A percentile compares a stretch with the other conserved stretches of the same genome.
These are phyloP conservation scores for Phalacrocorax pelagicus DNA, from an alignment of 2,113 vertebrate species.

Conservation along the genomic window DNA sequence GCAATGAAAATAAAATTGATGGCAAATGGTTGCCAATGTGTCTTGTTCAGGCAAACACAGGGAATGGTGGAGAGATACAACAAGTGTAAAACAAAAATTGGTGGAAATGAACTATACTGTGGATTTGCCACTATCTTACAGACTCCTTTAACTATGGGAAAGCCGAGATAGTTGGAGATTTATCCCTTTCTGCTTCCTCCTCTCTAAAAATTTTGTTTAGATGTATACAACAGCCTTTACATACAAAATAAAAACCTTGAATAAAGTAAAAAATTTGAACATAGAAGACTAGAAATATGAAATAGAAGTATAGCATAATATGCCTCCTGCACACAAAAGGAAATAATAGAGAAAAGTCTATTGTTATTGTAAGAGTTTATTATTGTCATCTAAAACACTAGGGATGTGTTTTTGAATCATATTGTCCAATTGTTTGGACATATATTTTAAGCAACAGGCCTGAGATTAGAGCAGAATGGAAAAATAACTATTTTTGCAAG, in stretches of 20 bases:
- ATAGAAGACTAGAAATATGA: not conserved
- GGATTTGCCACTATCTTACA: not conserved
- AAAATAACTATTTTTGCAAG: not conserved
- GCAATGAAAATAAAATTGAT: conserved; percentile 38
- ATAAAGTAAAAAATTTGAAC: not conserved
- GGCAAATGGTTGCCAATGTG: conserved; percentile 37
- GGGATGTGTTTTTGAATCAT: not conserved
- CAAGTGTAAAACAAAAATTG: not conserved
- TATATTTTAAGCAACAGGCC: not conserved
- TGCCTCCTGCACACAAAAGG: not conserved
- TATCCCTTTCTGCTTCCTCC: not conserved
- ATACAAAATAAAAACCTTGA: not conserved
- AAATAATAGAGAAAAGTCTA: not conserved
- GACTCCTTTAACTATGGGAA: not conserved
- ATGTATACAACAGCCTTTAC: not conserved
- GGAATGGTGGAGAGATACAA: not conserved
- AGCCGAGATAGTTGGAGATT: not conserved
- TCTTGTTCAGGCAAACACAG: conserved; percentile 25
- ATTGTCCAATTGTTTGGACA: not conserved
- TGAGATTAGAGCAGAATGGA: not conserved
- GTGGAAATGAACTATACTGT: not conserved
- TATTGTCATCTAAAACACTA: not conserved
- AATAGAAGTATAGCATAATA: not conserved
- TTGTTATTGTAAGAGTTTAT: not conserved
- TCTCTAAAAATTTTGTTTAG: not conserved